These are phyloP conservation scores for Thecophora atra DNA, from an alignment of 2,888 invertebrate species.

Conservation along the genomic window DNA sequence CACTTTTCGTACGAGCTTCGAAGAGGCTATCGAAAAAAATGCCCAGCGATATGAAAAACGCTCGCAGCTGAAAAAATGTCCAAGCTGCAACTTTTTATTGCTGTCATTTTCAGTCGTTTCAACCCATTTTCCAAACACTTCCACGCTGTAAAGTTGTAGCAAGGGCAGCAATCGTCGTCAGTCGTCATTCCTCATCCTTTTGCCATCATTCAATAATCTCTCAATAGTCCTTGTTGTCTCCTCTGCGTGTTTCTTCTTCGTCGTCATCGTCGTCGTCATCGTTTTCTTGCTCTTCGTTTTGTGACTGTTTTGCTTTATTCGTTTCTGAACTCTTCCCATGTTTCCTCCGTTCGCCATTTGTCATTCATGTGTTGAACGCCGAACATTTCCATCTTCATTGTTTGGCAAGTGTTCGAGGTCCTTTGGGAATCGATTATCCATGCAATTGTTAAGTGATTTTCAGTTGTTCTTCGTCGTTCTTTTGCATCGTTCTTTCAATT, in stretches of 20 bases:
- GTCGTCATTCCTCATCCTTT: conserved; percentile 1
- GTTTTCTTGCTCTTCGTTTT: neutral
- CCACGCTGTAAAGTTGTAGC: neutral
- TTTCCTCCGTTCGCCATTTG: conserved; percentile 52
- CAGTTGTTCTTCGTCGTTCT: conserved; percentile 50
- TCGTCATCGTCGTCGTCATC: neutral
- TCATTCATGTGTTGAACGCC: conserved; percentile 61
- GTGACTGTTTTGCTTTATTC: neutral
- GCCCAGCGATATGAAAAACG: no score
- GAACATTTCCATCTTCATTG: conserved; percentile 41
- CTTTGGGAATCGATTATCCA: conserved; percentile 65
- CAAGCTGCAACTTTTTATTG: neutral
- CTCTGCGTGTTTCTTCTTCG: neutral
- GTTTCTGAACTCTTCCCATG: neutral
- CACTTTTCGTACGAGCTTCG: neutral
- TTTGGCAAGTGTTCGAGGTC: conserved; percentile 60
- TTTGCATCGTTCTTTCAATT: conserved; percentile 14
- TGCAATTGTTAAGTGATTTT: conserved; percentile 66
- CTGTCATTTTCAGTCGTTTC: neutral
- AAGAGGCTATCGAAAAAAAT: no score
- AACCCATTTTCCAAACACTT: neutral
- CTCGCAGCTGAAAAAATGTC: neutral
- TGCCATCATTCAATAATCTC: conserved; percentile 37
- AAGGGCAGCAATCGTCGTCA: neutral
- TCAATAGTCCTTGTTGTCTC: conserved; percentile 32